Conservation (phyloP, 53 echinoderm and acorn worm species). For the Antedon mediterranea region DNA sequence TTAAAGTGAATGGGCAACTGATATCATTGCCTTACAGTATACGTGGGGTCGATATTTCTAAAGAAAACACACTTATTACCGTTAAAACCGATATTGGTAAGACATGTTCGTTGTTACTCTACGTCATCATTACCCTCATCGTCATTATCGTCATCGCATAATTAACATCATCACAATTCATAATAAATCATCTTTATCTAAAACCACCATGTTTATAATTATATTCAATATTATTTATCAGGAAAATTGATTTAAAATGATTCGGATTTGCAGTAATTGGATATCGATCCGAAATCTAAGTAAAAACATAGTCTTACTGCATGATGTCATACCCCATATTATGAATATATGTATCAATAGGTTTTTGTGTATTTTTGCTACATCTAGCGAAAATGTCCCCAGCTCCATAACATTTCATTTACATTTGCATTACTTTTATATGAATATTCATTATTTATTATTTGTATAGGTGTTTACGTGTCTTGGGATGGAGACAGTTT, state of each 20-base stretch:
- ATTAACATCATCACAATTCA: not conserved
- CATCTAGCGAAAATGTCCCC: no score
- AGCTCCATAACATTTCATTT: no score
- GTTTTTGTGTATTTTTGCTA: not conserved
- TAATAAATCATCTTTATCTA: not conserved
- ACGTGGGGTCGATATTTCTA: conserved; percentile 26
- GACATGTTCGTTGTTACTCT: no score
- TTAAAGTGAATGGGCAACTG: conserved; percentile 45
- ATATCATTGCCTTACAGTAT: conserved; percentile 45
- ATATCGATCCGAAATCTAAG: no score
- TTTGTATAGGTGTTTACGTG: conserved; percentile 56
- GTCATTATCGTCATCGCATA: no score
- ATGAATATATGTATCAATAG: no score
- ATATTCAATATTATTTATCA: no score
- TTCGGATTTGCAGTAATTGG: no score
- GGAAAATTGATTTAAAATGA: no score
- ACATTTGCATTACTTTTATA: not conserved
- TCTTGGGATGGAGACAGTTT: conserved; percentile 98
- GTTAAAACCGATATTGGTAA: conserved; percentile 69
- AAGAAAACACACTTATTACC: conserved; percentile 49
- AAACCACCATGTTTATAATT: not conserved
- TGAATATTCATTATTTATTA: not conserved
- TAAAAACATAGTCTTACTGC: no score
- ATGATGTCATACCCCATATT: no score
- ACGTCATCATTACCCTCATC: no score